These are phyloP conservation scores for Melinaea marsaeus DNA, from an alignment of 2,888 invertebrate genomes.

Conservation along the genomic window DNA sequence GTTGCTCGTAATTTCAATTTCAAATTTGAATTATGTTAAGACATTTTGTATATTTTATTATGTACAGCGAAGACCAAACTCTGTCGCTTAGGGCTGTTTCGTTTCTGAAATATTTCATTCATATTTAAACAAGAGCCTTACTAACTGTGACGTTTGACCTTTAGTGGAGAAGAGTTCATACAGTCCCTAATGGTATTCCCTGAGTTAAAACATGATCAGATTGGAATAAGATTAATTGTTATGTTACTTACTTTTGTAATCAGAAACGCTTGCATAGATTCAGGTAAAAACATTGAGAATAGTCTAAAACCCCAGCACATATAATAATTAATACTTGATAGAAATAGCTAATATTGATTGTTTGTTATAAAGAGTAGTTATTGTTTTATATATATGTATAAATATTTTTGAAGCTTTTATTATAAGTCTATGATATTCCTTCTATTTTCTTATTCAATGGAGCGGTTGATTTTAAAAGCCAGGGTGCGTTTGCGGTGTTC, in stretches of 20 bases:
- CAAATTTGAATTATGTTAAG: not conserved
- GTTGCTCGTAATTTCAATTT: not conserved
- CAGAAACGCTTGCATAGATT: not conserved
- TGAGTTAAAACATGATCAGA: not conserved
- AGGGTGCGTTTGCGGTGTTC: conserved; percentile 15
- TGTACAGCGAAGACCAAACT: not conserved
- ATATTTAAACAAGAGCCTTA: conserved; percentile 6
- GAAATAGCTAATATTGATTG: no score
- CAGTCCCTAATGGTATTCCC: not conserved
- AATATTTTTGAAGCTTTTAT: not conserved
- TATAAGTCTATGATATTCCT: conserved; percentile 12
- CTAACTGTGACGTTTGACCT: conserved; percentile 1
- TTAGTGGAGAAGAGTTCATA: not conserved
- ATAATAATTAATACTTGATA: no score
- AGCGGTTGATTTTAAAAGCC: conserved; percentile 25
- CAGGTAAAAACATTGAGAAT: not conserved
- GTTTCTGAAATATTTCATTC: conserved; percentile 9
- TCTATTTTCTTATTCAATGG: conserved; percentile 28
- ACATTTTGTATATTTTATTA: conserved; percentile 1
- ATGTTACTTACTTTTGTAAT: not conserved
- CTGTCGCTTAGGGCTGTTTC: not conserved
- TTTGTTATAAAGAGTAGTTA: no score
- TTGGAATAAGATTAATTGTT: conserved; percentile 1
- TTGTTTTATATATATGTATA: no score
- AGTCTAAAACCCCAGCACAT: no score